These are phyloP conservation scores for Papilio dardanus DNA, from an alignment of 1,140 invertebrate genomes.

Conservation along the genomic window DNA sequence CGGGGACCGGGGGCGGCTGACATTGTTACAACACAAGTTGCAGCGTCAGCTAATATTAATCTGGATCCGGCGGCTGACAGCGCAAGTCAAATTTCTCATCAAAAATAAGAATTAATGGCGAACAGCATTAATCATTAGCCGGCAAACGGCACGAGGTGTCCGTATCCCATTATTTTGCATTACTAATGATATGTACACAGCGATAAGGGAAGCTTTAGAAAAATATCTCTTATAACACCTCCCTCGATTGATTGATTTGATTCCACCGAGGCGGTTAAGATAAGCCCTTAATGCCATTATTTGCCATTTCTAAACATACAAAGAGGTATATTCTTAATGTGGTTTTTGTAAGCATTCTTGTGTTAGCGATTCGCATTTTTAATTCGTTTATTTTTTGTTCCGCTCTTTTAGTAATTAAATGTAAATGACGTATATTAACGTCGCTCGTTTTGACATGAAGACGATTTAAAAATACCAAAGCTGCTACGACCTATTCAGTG, in stretches of 20 bases:
- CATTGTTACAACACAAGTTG: constrained; percentile 73
- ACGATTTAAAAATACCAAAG: not conserved
- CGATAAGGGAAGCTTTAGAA: constrained; percentile 73
- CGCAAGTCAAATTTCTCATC: constrained; percentile 82
- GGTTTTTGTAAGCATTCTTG: not conserved
- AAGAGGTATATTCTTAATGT: not conserved
- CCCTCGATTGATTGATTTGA: constrained; percentile 59
- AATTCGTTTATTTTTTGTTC: not conserved
- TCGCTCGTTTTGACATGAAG: not conserved
- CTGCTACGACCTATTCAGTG: not conserved
- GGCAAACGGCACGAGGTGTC: constrained; percentile 81
- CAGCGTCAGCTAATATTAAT: constrained; percentile 81
- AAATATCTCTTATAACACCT: constrained; percentile 67
- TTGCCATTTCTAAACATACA: constrained; percentile 19
- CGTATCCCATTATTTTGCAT: constrained; percentile 82
- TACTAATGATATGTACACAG: constrained; percentile 81
- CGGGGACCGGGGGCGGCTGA: constrained; percentile 53
- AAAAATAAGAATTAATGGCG: constrained; percentile 82
- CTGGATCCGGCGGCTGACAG: constrained; percentile 79
- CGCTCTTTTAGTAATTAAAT: not conserved
- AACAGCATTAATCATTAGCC: constrained; percentile 79
- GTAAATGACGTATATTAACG: constrained; percentile 1
- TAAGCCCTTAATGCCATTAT: constrained; percentile 19
- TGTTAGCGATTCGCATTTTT: not conserved
- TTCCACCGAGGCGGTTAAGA: constrained; percentile 25